Percentiles rank a stretch among this genome's conserved stretches.
Conservation (phyloP, 2,888 invertebrate species). For the Thysanoteuthis rhombus region DNA sequence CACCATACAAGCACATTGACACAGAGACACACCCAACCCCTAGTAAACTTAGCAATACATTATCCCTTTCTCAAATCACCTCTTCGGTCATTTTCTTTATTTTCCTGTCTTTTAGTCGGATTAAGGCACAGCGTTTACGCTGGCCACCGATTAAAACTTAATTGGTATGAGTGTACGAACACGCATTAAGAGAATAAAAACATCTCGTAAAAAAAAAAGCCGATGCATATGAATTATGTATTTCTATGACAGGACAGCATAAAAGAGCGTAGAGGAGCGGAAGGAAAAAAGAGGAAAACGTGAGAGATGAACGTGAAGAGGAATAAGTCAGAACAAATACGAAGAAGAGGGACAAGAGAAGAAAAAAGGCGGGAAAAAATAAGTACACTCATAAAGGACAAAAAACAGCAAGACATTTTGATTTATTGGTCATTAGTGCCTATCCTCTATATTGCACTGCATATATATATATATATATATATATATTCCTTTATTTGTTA, state of each 20-base stretch:
- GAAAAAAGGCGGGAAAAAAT: too few species aligned
- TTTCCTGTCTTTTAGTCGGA: not conserved
- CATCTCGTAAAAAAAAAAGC: not conserved
- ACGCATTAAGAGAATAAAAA: not conserved
- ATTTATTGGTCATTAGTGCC: too few species aligned
- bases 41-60: not conserved
- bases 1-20: not conserved
- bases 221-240: not conserved
- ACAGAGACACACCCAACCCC: not conserved
- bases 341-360: too few species aligned
- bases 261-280: not conserved
- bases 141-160: not conserved
- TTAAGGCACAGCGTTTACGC: not conserved
- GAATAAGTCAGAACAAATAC: too few species aligned
- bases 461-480: too few species aligned
- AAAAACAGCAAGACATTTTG: too few species aligned
- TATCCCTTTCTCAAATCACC: not conserved
- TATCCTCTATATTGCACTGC: too few species aligned
- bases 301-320: too few species aligned
- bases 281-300: too few species aligned
- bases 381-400: too few species aligned
- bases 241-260: not conserved
- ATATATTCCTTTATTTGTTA: too few species aligned
- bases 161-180: not conserved
- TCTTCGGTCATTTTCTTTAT: not conserved